These are phyloP conservation scores for Colinus virginianus DNA, from an alignment of 2,113 vertebrate species.

Conservation along the genomic window DNA sequence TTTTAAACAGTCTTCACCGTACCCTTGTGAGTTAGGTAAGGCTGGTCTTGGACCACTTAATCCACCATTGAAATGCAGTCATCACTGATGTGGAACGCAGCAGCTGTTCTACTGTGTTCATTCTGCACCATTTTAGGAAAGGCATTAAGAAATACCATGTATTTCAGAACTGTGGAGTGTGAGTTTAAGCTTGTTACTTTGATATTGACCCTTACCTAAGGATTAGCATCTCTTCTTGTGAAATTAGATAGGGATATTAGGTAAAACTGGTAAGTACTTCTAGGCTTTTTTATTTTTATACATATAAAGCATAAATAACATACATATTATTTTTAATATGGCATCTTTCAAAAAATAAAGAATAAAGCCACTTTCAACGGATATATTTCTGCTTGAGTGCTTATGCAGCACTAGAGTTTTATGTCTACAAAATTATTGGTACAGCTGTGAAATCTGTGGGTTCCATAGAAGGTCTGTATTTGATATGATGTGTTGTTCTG, in stretches of 20 bases:
- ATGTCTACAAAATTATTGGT: not conserved
- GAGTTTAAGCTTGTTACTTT: not conserved
- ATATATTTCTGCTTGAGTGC: not conserved
- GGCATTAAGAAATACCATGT: not conserved
- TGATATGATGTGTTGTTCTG: not conserved
- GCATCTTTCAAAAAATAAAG: not conserved
- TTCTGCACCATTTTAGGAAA: conserved; percentile 13
- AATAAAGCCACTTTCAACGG: not conserved
- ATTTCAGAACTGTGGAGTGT: not conserved
- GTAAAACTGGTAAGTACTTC: not conserved
- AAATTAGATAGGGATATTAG: not conserved
- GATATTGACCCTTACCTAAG: not conserved
- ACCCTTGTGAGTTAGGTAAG: conserved; percentile 23
- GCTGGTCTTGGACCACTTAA: conserved; percentile 30
- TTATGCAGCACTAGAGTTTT: not conserved
- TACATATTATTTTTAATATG: not conserved
- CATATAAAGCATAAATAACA: no score
- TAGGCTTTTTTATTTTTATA: not conserved
- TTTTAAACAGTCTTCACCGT: not conserved
- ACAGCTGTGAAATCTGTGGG: not conserved
- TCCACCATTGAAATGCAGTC: not conserved
- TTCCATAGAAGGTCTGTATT: not conserved
- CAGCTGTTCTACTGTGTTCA: not conserved
- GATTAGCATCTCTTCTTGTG: not conserved
- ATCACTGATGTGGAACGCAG: not conserved